These are phyloP conservation scores for Eustalomyia histrio DNA, from an alignment of 2,888 invertebrate species.

Conservation along the genomic window DNA sequence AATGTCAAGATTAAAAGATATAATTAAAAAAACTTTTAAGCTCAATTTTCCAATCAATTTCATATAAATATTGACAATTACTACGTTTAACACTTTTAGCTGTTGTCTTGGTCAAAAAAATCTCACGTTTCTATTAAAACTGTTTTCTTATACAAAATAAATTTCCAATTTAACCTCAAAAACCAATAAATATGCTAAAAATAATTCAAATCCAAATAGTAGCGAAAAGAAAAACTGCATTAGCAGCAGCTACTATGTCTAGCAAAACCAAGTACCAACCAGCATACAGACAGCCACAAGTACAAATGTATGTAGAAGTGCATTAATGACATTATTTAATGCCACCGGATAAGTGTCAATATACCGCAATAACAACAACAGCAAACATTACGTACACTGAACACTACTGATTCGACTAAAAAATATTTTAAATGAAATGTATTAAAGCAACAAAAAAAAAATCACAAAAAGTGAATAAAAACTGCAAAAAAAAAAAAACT, in stretches of 20 bases:
- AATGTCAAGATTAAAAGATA: neutral
- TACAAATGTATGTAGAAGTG: constrained; percentile 34
- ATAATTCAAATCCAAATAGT: constrained; percentile 34
- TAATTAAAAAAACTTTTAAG: neutral
- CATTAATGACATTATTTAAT: constrained; percentile 66
- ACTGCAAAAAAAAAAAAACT: neutral
- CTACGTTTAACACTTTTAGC: constrained; percentile 52
- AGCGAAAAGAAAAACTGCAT: neutral
- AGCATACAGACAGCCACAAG: neutral
- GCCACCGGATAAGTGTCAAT: constrained; percentile 66
- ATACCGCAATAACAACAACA: constrained; percentile 62
- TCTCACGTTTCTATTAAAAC: constrained; percentile 49
- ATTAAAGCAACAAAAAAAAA: constrained; percentile 2
- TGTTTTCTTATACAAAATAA: neutral
- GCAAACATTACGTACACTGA: constrained; percentile 1
- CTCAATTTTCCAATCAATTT: constrained; percentile 59
- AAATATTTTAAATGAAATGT: constrained; percentile 37
- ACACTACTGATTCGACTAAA: constrained; percentile 48
- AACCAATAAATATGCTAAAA: constrained; percentile 33
- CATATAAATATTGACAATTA: constrained; percentile 36
- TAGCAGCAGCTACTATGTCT: neutral
- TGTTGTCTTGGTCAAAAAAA: constrained; percentile 47
- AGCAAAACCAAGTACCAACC: neutral
- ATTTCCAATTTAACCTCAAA: constrained; percentile 38
- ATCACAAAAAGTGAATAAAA: neutral